phyloP scores from a whole-genome alignment of 1,140 invertebrate genomes.

The Bombus superbus region DNA sequence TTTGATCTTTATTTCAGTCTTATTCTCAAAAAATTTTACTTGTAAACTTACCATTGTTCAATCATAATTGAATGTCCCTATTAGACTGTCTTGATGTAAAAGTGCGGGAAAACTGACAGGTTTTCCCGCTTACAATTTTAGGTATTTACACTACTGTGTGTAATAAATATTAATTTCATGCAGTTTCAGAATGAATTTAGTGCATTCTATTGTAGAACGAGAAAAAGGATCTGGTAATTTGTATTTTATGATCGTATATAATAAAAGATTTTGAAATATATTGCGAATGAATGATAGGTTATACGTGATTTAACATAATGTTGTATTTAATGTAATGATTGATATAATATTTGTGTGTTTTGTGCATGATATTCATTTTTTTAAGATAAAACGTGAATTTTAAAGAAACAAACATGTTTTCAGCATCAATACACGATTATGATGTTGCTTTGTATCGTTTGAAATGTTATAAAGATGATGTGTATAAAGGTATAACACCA shows the following conservation, averaged over 20 bases:
- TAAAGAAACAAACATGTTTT: slow-evolving; percentile 36
- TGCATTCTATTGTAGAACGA: slow-evolving; percentile 70
- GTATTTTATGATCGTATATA: slow-evolving; percentile 12
- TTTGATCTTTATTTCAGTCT: slow-evolving; percentile 3
- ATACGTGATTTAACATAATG: neutral
- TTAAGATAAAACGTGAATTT: slow-evolving; percentile 1
- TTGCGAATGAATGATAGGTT: slow-evolving; percentile 27
- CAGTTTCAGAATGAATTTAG: slow-evolving; percentile 73
- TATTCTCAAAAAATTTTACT: neutral
- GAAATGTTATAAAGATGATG: slow-evolving; percentile 74
- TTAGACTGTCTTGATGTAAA: slow-evolving; percentile 5
- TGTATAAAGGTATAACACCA: slow-evolving; percentile 78
- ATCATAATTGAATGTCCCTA: slow-evolving; percentile 5
- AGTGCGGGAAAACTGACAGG: slow-evolving; percentile 67
- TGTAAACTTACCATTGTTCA: neutral
- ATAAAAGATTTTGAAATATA: neutral
- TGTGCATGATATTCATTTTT: neutral
- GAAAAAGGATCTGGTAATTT: slow-evolving; percentile 75
- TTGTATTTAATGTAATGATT: neutral
- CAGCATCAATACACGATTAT: slow-evolving; percentile 72
- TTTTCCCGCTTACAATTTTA: slow-evolving; percentile 66
- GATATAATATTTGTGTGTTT: slow-evolving; percentile 7
- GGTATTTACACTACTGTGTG: slow-evolving; percentile 10
- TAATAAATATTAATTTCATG: slow-evolving; percentile 57
- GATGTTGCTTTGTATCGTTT: slow-evolving; percentile 75